Evolutionary conservation across 1,140 invertebrate genomes (phyloP).

Genomic region (Cyclargus thomasi): DNA sequence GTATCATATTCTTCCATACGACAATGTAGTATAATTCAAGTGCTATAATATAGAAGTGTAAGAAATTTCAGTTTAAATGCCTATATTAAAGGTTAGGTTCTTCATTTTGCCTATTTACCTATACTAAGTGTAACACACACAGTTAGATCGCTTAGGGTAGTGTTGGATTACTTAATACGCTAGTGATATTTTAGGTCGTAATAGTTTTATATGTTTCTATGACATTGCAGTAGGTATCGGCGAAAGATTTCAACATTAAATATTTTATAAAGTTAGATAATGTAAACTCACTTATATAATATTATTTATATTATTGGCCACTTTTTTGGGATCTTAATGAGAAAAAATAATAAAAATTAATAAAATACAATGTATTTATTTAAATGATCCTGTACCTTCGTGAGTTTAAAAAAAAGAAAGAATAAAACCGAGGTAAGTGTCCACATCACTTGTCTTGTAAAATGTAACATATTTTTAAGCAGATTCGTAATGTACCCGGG

Average conservation of each 20-base stretch:
- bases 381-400: conserved; percentile 17
- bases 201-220: conserved; percentile 66
- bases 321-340: conserved; percentile 44
- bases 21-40: neutral
- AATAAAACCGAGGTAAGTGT: neutral
- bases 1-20: neutral
- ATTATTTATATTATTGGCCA: conserved; percentile 53
- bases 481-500: no score
- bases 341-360: conserved; percentile 37
- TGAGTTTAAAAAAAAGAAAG: neutral
- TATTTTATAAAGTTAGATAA: conserved; percentile 45
- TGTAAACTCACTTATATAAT: conserved; percentile 47
- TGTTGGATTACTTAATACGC: conserved; percentile 29
- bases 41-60: neutral
- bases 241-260: conserved; percentile 49
- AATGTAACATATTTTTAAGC: neutral
- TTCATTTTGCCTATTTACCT: conserved; percentile 20
- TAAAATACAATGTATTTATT: conserved; percentile 29
- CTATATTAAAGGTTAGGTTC: conserved; percentile 8
- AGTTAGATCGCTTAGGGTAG: conserved; percentile 12
- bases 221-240: conserved; percentile 42
- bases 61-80: neutral
- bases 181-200: conserved; percentile 38
- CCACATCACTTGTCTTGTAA: neutral
- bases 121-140: neutral